Conservation (phyloP, 2,797 vertebrate genomes). For the Tokudaia muenninki region DNA sequence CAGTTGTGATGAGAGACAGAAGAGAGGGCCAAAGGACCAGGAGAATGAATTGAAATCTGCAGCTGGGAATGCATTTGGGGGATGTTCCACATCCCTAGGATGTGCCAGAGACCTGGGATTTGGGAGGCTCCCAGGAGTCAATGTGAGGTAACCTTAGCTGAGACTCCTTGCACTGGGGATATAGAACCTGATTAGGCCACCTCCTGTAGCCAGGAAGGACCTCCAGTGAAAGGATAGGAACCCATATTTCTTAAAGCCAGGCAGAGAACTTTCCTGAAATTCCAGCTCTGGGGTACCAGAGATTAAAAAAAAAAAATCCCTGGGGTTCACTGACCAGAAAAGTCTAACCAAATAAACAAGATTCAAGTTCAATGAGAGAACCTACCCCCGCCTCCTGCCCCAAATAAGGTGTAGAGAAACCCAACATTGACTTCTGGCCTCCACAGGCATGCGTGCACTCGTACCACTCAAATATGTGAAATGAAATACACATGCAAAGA, state of each 20-base stretch:
- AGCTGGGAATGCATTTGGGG: background rate
- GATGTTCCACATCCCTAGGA: background rate
- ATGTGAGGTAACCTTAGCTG: background rate
- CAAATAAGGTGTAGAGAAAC: no score
- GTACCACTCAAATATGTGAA: background rate
- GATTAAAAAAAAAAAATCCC: background rate
- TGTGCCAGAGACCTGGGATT: background rate
- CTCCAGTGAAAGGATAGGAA: background rate
- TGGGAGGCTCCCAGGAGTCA: background rate
- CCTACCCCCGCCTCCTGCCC: background rate
- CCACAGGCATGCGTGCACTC: background rate
- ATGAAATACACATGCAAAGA: background rate
- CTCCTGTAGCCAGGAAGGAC: background rate
- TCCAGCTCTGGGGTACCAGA: background rate
- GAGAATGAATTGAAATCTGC: background rate
- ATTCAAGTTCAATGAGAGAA: background rate
- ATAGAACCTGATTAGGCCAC: background rate
- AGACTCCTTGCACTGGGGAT: background rate
- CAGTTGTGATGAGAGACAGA: background rate
- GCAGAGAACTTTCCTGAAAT: background rate
- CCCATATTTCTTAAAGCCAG: background rate
- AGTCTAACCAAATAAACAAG: background rate
- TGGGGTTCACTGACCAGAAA: background rate
- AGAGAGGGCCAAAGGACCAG: background rate
- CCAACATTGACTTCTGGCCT: background rate